Evolutionary conservation across 2,888 invertebrate genomes (phyloP), one percentile per base, ranked within the genome.

Genomic region (Sicus ferrugineus): DNA sequence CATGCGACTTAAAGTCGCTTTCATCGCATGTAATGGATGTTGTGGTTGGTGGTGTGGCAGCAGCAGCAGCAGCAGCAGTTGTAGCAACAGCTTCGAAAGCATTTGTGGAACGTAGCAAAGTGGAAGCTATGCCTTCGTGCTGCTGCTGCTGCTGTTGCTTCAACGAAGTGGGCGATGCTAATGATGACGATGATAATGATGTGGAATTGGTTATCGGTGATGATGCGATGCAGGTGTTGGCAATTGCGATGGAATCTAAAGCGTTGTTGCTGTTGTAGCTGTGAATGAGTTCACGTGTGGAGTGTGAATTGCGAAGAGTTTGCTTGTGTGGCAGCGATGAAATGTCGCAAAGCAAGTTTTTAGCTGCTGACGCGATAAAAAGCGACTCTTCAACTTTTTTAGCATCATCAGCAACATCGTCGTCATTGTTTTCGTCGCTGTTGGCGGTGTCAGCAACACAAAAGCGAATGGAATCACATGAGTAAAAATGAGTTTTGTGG

Each of bases 381-480:
- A 14, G 50, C 50, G 21, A 7, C 3, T 16, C 19, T 9, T 23
- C 9, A 19, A 21, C 50, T 11, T 52, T 23, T 21, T 52, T 31
- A 52, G 9, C 46, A 14, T 52, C 64, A 30, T 28, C 46, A 28
- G 7, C 31, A 38, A 19, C 63, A 16, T 23, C 52, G 14, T 19
- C 42, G 26, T 56, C 56, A 11, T 34, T 26, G 19, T 28, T 21
- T 23, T 26, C 52, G 14, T n/a, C 1, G 58, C n/a, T 46, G 21
- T 28, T 46, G 21, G 19, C 68, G 23, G 4, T 70, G 63, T 69
- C 71, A 9, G 74, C 77, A 64, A 62, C 73, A 66, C 70, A 70
- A 71, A 68, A 70, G 34, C 75, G 73, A 66, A 80, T 73, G 69
- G 78, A 80, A 61, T 79, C 79, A 66, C 78, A 78, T 56, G 80